Conservation (phyloP, 2,888 invertebrate genomes). For the Beris morrisii region DNA sequence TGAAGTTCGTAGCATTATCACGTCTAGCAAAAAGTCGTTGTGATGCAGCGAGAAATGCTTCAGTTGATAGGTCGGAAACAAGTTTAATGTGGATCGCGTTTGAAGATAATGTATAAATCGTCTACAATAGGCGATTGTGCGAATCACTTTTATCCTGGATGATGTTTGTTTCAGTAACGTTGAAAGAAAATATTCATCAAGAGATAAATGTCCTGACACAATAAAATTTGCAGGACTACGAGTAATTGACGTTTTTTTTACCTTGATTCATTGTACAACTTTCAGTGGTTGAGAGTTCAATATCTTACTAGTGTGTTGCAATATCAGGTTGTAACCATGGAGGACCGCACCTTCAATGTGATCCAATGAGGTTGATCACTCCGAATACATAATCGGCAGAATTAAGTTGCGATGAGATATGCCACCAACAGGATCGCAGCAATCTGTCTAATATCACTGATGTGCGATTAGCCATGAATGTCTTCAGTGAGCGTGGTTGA, state of each 20-base stretch:
- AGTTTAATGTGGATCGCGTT: background rate
- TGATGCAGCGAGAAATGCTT: slow-evolving; percentile 36
- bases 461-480: too few species aligned
- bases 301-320: background rate
- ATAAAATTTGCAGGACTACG: background rate
- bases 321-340: slow-evolving; percentile 42
- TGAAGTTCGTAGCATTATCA: slow-evolving; percentile 44
- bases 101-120: background rate
- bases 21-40: slow-evolving; percentile 41
- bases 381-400: too few species aligned
- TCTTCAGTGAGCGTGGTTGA: too few species aligned
- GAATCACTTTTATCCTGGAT: background rate
- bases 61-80: slow-evolving; percentile 19
- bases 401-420: too few species aligned
- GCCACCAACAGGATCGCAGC: too few species aligned
- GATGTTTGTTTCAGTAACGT: background rate
- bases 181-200: background rate
- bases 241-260: background rate
- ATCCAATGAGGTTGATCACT: too few species aligned
- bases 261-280: background rate
- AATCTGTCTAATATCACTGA: too few species aligned
- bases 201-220: background rate
- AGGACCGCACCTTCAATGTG: slow-evolving; percentile 26
- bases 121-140: background rate
- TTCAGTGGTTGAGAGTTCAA: background rate